Evolutionary conservation across 2,113 vertebrate genomes (phyloP), one percentile per base, ranked within the genome.

Genomic region (Craseonycteris thonglongyai): DNA sequence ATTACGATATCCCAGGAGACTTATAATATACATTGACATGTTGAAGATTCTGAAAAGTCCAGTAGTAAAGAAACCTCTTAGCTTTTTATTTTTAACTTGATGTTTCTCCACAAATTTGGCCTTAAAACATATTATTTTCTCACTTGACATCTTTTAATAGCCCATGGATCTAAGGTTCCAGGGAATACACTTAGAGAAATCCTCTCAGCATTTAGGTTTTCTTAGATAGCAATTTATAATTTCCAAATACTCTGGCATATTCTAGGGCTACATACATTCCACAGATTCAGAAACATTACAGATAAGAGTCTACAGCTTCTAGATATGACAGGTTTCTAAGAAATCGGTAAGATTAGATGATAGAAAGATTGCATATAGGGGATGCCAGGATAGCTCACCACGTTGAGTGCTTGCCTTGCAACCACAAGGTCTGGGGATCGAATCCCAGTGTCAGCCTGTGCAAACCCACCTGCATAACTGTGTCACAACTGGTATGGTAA

Each of bases 51-150:
- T 47, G 22, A 87, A 33, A 82, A 79, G 40, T 90, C 81, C 33
- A 51, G 22, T 71, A 87, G 51, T 13, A 58, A 84, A 42, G 40
- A 86, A 92, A 69, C 51, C 51, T 74, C 2, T 49, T 84, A 33
- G 9, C 28, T 83, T 71, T 94, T 72, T n/a, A n/a, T n/a, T 58
- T 35, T 38, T 76, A 76, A 81, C 38, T 72, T 42, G 0, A 4
- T 76, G 45, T 76, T 81, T 93, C 30, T 84, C 54, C 61, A 33
- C 85, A 61, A 68, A n/a, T 84, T 47, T 84, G 26, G 10, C 42
- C 26, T 91, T 78, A 49, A 79, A 89, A 78, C 16, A 82, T 21
- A 93, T 74, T 75, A 40, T 82, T 86, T 95, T 56, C 33, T 91
- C 74, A 91, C 40, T 14, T 86, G 19, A 54, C 4, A n/a, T 81